Conservation (phyloP, 2,888 invertebrate species). For the Pyrgus malvae region DNA sequence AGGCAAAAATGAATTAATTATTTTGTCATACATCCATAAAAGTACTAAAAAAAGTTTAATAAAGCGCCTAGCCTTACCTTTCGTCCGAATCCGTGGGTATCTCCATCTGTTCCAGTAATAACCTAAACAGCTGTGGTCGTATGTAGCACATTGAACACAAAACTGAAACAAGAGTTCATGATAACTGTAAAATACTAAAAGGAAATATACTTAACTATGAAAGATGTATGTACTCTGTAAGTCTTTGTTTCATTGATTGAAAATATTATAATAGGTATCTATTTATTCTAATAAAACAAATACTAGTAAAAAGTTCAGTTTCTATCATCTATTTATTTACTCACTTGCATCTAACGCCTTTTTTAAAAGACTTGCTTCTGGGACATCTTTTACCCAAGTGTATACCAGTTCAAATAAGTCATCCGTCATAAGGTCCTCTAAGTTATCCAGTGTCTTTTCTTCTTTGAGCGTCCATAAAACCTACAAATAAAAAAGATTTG, state of each 20-base stretch:
- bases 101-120: conserved; percentile 87
- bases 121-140: conserved; percentile 88
- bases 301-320: no score
- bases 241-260: no score
- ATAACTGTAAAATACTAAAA: background rate
- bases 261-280: no score
- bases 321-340: conserved; percentile 33
- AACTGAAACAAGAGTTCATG: conserved; percentile 62
- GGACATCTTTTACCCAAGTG: conserved; percentile 88
- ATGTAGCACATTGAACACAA: conserved; percentile 94
- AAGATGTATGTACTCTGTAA: no score
- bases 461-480: conserved; percentile 83
- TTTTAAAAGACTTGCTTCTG: conserved; percentile 88
- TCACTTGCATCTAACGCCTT: conserved; percentile 89
- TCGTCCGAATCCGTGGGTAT: conserved; percentile 75
- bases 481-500: conserved; percentile 41
- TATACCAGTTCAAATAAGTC: conserved; percentile 90
- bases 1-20: no score
- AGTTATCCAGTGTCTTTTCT: conserved; percentile 82
- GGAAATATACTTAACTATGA: background rate
- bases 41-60: no score
- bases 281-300: no score
- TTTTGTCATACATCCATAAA: no score
- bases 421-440: conserved; percentile 86
- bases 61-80: conserved; percentile 45